Evolutionary conservation across 2,113 vertebrate species (phyloP).

Genomic region (Acrocephalus kingi): DNA sequence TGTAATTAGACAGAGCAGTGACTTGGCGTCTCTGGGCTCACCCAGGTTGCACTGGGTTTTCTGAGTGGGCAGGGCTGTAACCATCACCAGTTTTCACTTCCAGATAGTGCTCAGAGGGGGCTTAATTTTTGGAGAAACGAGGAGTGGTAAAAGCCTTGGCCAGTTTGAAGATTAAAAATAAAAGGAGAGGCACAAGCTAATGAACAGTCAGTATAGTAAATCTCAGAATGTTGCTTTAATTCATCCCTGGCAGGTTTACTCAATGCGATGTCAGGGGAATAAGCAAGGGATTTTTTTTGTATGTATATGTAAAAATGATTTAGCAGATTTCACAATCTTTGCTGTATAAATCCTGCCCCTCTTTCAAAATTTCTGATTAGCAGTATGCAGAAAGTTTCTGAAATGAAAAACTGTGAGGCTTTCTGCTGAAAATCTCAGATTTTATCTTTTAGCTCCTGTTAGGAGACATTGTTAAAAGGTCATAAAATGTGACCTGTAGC

Average conservation of each 20-base stretch:
- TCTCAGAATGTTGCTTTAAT: not conserved
- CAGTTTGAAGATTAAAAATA: not conserved
- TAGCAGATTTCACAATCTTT: not conserved
- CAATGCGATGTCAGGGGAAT: not conserved
- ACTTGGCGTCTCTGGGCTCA: slow-evolving; percentile 60
- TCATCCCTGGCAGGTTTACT: not conserved
- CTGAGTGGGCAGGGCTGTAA: not conserved
- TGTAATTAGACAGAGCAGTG: slow-evolving; percentile 67
- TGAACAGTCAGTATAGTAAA: not conserved
- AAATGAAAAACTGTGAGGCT: not conserved
- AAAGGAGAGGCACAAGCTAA: not conserved
- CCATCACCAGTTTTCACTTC: slow-evolving; percentile 15
- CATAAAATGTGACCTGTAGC: not conserved
- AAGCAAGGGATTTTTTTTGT: not conserved
- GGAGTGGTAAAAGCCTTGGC: not conserved
- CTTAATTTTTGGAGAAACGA: not conserved
- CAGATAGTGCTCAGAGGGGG: not conserved
- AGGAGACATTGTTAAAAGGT: not conserved
- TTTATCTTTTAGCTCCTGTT: not conserved
- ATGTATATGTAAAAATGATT: not conserved
- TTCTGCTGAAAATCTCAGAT: not conserved
- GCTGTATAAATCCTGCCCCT: not conserved
- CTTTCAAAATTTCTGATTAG: not conserved
- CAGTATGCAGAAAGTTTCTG: not conserved
- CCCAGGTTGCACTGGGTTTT: slow-evolving; percentile 8